Evolutionary conservation across 2,888 invertebrate genomes (phyloP).

Genomic region (Parnassius smintheus): DNA sequence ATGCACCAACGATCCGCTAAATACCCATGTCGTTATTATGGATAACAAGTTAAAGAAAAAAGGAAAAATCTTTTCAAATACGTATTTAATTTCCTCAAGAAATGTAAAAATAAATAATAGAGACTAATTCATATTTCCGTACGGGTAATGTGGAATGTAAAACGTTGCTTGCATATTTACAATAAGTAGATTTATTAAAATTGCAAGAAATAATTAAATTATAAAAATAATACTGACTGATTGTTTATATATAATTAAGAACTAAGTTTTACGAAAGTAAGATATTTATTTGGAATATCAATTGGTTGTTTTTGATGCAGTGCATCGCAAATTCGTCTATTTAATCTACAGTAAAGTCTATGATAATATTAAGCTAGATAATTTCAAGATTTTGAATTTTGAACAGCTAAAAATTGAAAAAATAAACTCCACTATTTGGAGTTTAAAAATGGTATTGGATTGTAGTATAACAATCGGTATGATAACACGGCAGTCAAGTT

Average conservation of each 20-base stretch:
- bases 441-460: too few species aligned
- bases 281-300: neutral
- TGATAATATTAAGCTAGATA: too few species aligned
- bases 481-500: too few species aligned
- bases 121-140: constrained; percentile 54
- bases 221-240: constrained; percentile 17
- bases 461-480: too few species aligned
- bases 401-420: too few species aligned
- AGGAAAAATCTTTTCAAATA: neutral
- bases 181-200: neutral
- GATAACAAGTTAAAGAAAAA: neutral
- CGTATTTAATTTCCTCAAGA: constrained; percentile 32
- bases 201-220: neutral
- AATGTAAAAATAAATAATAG: constrained; percentile 61
- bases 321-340: too few species aligned
- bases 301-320: constrained; percentile 1
- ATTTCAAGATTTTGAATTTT: too few species aligned
- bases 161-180: constrained; percentile 12
- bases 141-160: constrained; percentile 34
- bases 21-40: too few species aligned
- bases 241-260: neutral
- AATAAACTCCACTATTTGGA: too few species aligned
- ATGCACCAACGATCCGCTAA: too few species aligned
- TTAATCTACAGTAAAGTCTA: too few species aligned
- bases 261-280: neutral